These are phyloP conservation scores for Aptenodytes forsteri DNA, from an alignment of 2,113 vertebrate species.

Conservation along the genomic window DNA sequence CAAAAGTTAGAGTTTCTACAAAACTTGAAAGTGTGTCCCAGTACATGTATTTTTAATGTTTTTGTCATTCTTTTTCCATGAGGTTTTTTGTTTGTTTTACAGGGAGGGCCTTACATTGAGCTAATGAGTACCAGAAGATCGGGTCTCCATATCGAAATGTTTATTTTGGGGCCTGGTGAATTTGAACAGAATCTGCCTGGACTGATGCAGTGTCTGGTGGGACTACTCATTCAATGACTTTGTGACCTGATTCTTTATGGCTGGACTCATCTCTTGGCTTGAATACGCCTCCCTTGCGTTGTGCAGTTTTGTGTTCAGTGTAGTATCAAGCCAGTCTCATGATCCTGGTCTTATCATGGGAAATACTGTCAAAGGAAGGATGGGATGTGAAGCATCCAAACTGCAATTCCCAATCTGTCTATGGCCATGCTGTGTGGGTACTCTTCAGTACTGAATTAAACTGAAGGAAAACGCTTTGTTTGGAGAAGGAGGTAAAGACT, in stretches of 20 bases:
- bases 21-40: neutral
- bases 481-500: neutral
- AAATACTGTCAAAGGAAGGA: neutral
- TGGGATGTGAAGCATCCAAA: neutral
- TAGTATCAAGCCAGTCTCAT: neutral
- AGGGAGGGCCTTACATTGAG: neutral
- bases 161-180: neutral
- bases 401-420: neutral
- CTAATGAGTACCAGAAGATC: neutral
- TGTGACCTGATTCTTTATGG: neutral
- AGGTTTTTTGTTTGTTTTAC: neutral
- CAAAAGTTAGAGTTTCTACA: neutral
- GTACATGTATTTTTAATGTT: neutral
- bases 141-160: neutral
- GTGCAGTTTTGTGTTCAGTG: neutral
- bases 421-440: accelerated
- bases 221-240: neutral
- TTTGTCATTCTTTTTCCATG: neutral
- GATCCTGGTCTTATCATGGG: neutral
- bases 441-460: neutral
- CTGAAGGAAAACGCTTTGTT: neutral
- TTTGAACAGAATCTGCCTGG: neutral
- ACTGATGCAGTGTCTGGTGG: neutral
- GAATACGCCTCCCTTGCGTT: neutral
- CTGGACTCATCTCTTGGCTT: neutral